phyloP scores from a whole-genome alignment of 2,888 invertebrate genomes.

The Polydrusus cervinus region DNA sequence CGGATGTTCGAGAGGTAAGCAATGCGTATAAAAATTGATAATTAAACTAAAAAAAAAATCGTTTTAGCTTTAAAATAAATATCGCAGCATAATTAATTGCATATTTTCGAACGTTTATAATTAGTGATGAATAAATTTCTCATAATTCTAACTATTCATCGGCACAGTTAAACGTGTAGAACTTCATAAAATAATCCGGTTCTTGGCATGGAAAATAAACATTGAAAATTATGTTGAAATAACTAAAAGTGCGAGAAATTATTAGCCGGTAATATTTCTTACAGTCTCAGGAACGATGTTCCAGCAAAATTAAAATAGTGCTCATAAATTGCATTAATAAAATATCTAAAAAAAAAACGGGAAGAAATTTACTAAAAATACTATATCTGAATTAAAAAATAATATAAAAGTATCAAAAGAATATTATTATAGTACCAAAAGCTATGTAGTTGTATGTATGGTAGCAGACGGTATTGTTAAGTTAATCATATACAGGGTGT shows the following conservation, averaged over 20 bases:
- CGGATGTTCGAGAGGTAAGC: too few species aligned
- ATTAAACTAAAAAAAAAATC: too few species aligned
- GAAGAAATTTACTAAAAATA: not conserved
- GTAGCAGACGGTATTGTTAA: too few species aligned
- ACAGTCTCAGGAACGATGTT: not conserved
- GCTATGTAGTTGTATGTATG: too few species aligned
- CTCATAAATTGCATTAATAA: not conserved
- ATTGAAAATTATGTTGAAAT: not conserved
- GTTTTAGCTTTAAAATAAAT: too few species aligned
- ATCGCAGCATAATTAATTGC: too few species aligned
- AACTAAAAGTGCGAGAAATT: not conserved
- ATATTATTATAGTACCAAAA: not conserved
- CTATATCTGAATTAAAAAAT: not conserved
- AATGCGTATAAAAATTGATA: too few species aligned
- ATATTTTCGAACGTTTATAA: too few species aligned
- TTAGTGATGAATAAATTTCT: too few species aligned
- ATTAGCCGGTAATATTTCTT: not conserved
- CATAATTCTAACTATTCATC: too few species aligned
- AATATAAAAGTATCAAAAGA: not conserved
- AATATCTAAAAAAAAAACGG: not conserved
- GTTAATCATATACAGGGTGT: too few species aligned
- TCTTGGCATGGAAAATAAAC: not conserved
- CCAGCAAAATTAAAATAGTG: not conserved
- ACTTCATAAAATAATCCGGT: not conserved
- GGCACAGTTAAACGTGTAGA: too few species aligned